Percentiles rank a stretch among this genome's conserved stretches.
These are phyloP conservation scores for Trypoxylus dichotomus DNA, from an alignment of 1,140 invertebrate genomes.

Conservation along the genomic window DNA sequence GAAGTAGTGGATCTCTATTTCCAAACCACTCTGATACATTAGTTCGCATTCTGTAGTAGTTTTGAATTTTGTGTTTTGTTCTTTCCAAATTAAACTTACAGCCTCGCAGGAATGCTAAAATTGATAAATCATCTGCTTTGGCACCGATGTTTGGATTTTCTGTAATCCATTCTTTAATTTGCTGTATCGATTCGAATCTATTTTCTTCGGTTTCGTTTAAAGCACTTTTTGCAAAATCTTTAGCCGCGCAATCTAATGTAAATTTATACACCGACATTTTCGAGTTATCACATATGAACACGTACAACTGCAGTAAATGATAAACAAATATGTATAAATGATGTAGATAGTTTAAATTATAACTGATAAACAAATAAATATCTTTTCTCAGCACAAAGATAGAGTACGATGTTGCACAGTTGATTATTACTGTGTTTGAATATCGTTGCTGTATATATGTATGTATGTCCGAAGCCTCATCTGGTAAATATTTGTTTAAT, in stretches of 20 bases:
- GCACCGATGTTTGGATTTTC: slow-evolving; percentile 39
- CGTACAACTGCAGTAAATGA: not conserved
- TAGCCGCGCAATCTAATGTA: slow-evolving; percentile 18
- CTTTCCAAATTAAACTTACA: slow-evolving; percentile 64
- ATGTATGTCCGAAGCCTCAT: no score
- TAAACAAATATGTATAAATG: not conserved
- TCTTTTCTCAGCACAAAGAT: not conserved
- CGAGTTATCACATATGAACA: not conserved
- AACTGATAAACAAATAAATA: not conserved
- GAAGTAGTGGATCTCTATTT: slow-evolving; percentile 61
- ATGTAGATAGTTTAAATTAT: not conserved
- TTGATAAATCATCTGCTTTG: slow-evolving; percentile 56
- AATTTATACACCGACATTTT: not conserved
- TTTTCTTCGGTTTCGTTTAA: slow-evolving; percentile 42
- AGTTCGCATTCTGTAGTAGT: slow-evolving; percentile 60
- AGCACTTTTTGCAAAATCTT: slow-evolving; percentile 31
- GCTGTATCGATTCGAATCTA: slow-evolving; percentile 31
- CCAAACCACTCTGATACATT: slow-evolving; percentile 62
- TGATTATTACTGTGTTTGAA: no score
- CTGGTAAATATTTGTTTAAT: no score
- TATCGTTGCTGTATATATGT: no score
- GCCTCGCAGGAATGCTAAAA: slow-evolving; percentile 63
- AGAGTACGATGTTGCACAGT: not conserved
- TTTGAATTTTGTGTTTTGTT: slow-evolving; percentile 61
- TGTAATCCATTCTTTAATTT: slow-evolving; percentile 38